Evolutionary conservation across 1,140 invertebrate species (phyloP).

Genomic region (Stenopsyche tienmushanensis): DNA sequence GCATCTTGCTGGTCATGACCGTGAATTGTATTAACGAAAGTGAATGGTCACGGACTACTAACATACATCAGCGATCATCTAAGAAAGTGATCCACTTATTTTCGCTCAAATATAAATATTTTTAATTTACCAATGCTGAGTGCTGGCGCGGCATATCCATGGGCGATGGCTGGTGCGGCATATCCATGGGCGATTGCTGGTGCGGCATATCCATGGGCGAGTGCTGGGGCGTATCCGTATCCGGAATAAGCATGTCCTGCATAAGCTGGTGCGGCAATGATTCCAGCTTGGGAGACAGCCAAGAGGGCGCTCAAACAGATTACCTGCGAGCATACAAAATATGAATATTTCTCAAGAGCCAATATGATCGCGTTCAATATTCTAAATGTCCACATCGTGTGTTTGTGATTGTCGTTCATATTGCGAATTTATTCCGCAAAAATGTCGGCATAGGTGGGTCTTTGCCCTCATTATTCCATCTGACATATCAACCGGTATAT

Average conservation of each 20-base stretch:
- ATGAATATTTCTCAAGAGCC: not conserved
- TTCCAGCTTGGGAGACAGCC: slow-evolving; percentile 47
- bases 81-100: slow-evolving; percentile 21
- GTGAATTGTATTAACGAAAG: slow-evolving; percentile 32
- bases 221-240: slow-evolving; percentile 26
- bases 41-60: slow-evolving; percentile 31
- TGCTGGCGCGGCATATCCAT: not conserved
- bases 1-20: slow-evolving; percentile 30
- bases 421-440: too few relatives aligned
- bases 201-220: slow-evolving; percentile 27
- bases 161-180: slow-evolving; percentile 11
- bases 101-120: not conserved
- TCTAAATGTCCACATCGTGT: not conserved
- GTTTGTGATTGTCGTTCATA: not conserved
- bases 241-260: slow-evolving; percentile 30
- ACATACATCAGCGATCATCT: slow-evolving; percentile 20
- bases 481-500: too few relatives aligned
- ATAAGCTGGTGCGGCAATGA: slow-evolving; percentile 43
- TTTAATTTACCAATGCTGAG: not conserved
- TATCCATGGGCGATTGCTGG: slow-evolving; percentile 21
- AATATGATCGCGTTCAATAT: not conserved
- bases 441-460: too few relatives aligned
- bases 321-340: slow-evolving; percentile 44
- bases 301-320: slow-evolving; percentile 47
- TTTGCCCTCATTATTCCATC: too few relatives aligned